phyloP scores from a whole-genome alignment of 2,113 vertebrate genomes.

The Zosterops borbonicus region DNA sequence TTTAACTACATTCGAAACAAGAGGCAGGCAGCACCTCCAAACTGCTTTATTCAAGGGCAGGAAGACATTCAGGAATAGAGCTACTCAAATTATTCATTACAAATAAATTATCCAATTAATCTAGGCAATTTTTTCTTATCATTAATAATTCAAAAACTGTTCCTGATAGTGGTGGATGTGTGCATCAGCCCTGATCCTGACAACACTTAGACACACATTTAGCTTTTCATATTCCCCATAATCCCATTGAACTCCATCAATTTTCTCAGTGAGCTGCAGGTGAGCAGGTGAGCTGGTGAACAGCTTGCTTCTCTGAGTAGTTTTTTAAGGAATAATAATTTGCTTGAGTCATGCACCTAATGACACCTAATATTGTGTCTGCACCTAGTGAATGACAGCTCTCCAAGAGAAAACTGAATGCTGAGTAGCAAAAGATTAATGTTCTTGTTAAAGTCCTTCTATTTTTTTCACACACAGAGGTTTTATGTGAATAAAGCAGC shows the following conservation, averaged over 20 bases:
- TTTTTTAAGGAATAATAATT: not conserved
- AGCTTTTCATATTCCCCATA: conserved; percentile 27
- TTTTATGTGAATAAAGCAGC: not conserved
- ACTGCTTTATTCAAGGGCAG: conserved; percentile 72
- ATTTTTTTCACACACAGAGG: not conserved
- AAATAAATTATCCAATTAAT: conserved; percentile 70
- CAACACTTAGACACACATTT: conserved; percentile 28
- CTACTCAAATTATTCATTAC: conserved; percentile 54
- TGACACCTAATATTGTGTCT: not conserved
- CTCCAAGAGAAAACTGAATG: not conserved
- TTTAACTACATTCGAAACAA: conserved; percentile 73
- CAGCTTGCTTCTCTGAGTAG: not conserved
- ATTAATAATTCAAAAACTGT: conserved; percentile 59
- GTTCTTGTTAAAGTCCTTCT: not conserved
- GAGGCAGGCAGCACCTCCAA: conserved; percentile 62
- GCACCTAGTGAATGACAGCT: not conserved
- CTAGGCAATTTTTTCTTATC: conserved; percentile 42
- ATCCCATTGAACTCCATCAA: not conserved
- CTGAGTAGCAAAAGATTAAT: not conserved
- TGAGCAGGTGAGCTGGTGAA: not conserved
- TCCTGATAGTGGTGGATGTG: conserved; percentile 8
- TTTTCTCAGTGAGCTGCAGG: conserved; percentile 25
- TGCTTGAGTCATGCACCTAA: not conserved
- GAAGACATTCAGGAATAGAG: conserved; percentile 65
- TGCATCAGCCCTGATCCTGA: conserved; percentile 19